phyloP scores from a whole-genome alignment of 2,888 invertebrate genomes.

The Phytoseiulus persimilis region DNA sequence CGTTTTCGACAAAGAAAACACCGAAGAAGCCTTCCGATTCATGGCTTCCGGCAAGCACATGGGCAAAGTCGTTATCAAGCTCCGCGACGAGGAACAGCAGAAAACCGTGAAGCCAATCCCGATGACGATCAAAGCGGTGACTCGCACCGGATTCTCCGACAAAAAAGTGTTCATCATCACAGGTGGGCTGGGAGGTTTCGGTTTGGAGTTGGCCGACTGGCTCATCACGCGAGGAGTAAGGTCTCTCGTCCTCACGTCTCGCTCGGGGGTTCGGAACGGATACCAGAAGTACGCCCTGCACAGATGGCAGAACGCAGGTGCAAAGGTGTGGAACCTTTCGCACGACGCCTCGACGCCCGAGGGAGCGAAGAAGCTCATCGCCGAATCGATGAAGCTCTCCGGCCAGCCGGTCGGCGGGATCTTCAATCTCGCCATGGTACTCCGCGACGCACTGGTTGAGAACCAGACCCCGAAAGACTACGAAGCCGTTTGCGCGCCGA shows the following conservation, averaged over 20 bases:
- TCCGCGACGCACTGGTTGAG: conserved; percentile 75
- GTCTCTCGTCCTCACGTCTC: conserved; percentile 52
- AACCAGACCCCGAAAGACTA: conserved; percentile 72
- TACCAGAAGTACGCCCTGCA: conserved; percentile 53
- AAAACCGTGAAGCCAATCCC: conserved; percentile 44
- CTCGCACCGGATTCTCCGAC: conserved; percentile 52
- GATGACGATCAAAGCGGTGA: conserved; percentile 49
- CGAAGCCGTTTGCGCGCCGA: conserved; percentile 69
- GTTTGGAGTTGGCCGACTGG: conserved; percentile 53
- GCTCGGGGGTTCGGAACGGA: conserved; percentile 52
- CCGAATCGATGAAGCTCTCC: conserved; percentile 57
- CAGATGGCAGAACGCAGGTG: conserved; percentile 49
- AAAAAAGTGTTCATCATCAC: conserved; percentile 42
- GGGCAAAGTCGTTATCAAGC: conserved; percentile 54
- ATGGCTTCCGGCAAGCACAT: conserved; percentile 56
- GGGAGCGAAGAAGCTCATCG: conserved; percentile 63
- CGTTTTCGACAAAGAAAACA: conserved; percentile 50
- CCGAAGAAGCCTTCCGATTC: conserved; percentile 53
- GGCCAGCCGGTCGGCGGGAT: conserved; percentile 68
- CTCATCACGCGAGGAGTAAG: conserved; percentile 53
- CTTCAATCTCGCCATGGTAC: conserved; percentile 83
- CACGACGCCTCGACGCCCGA: conserved; percentile 62
- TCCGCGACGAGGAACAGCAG: conserved; percentile 48
- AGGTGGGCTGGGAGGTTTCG: conserved; percentile 56
- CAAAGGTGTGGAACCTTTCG: conserved; percentile 59